Conservation (phyloP, 2,888 invertebrate genomes). For the Carterocephalus palaemon region DNA sequence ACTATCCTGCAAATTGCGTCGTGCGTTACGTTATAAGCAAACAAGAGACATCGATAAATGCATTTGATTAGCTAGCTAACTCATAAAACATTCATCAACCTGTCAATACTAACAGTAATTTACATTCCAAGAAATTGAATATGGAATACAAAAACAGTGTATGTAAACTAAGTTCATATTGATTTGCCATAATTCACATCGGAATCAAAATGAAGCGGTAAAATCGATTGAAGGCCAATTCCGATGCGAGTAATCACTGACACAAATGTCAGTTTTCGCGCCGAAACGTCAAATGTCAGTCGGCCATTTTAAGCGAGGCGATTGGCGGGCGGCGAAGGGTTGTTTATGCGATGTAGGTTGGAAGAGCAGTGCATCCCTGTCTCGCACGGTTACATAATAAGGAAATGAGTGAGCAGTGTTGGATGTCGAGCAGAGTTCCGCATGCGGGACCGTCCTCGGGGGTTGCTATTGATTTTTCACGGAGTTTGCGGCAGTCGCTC, state of each 20-base stretch:
- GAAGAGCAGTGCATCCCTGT: constrained; percentile 53
- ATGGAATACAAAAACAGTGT: constrained; percentile 12
- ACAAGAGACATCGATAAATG: neutral
- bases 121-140: constrained; percentile 16
- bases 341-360: constrained; percentile 46
- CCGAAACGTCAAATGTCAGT: constrained; percentile 72
- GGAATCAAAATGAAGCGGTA: constrained; percentile 52
- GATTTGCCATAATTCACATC: constrained; percentile 34
- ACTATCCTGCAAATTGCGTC: constrained; percentile 3
- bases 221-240: constrained; percentile 59
- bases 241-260: constrained; percentile 48
- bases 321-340: constrained; percentile 60
- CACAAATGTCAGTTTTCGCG: constrained; percentile 71
- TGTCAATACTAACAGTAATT: neutral
- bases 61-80: neutral
- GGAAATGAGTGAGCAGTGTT: constrained; percentile 74
- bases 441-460: constrained; percentile 64
- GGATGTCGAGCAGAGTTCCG: constrained; percentile 64
- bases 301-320: constrained; percentile 56
- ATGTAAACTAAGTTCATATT: constrained; percentile 26
- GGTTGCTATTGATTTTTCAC: constrained; percentile 74
- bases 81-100: constrained; percentile 3
- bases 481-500: constrained; percentile 74
- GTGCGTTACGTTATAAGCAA: constrained; percentile 9
- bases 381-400: constrained; percentile 66